These are phyloP conservation scores for Coelopa frigida DNA, from an alignment of 1,140 invertebrate genomes.

Conservation along the genomic window DNA sequence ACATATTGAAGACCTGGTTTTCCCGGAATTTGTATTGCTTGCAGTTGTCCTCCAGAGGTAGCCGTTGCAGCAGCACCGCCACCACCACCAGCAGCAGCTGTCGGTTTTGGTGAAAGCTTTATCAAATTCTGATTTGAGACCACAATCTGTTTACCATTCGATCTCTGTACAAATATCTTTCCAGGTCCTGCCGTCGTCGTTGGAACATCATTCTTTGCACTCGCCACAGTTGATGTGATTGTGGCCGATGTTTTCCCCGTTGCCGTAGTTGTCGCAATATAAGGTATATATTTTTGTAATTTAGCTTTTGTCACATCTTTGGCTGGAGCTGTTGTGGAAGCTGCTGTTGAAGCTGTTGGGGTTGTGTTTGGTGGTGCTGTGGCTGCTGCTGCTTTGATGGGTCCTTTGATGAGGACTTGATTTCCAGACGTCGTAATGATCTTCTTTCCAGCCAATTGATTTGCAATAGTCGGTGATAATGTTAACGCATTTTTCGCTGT, in stretches of 20 bases:
- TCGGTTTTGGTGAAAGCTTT: slow-evolving; percentile 31
- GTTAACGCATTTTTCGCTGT: slow-evolving; percentile 6
- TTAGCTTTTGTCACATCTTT: background rate
- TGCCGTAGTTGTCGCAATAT: background rate
- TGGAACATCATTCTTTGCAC: background rate
- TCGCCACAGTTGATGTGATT: background rate
- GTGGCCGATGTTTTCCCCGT: background rate
- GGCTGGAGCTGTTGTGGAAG: slow-evolving; percentile 1
- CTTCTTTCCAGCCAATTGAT: slow-evolving; percentile 1
- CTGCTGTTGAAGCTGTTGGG: background rate
- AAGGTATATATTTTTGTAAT: slow-evolving; percentile 1
- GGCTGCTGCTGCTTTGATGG: slow-evolving; percentile 4
- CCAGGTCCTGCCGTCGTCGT: slow-evolving; percentile 11
- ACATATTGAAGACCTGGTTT: slow-evolving; percentile 39
- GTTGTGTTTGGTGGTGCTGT: slow-evolving; percentile 2
- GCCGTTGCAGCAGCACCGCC: background rate
- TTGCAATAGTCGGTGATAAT: slow-evolving; percentile 4
- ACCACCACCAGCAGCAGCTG: background rate
- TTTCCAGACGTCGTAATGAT: slow-evolving; percentile 1
- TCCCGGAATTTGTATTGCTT: slow-evolving; percentile 30
- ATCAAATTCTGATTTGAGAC: slow-evolving; percentile 33
- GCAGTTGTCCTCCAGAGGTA: slow-evolving; percentile 17
- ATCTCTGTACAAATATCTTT: slow-evolving; percentile 29
- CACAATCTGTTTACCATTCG: slow-evolving; percentile 30
- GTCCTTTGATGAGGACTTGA: slow-evolving; percentile 5